phyloP scores from a whole-genome alignment of 2,797 vertebrate genomes.

The Chanos chanos region DNA sequence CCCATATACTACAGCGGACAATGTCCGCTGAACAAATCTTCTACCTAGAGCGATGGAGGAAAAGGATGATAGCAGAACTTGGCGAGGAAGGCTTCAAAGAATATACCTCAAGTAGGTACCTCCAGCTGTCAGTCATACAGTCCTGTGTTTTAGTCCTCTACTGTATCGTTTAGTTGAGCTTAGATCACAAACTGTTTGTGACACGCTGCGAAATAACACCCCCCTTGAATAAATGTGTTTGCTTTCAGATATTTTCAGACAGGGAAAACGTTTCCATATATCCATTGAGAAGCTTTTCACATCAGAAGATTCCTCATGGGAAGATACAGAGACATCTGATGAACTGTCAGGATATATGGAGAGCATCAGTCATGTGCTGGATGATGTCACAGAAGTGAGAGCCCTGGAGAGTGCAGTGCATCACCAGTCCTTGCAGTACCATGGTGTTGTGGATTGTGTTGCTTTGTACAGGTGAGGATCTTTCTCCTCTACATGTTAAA shows the following conservation, averaged over 20 bases:
- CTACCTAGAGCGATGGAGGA: slow-evolving; percentile 89
- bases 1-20: slow-evolving; percentile 85
- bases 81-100: slow-evolving; percentile 88
- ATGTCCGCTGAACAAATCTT: slow-evolving; percentile 81
- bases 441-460: slow-evolving; percentile 89
- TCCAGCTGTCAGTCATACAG: neutral
- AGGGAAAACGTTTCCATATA: slow-evolving; percentile 83
- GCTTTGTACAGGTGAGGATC: slow-evolving; percentile 82
- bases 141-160: neutral
- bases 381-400: slow-evolving; percentile 76
- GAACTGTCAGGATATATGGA: slow-evolving; percentile 76
- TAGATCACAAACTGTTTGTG: too few relatives aligned
- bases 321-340: slow-evolving; percentile 32
- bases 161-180: too few relatives aligned
- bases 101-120: slow-evolving; percentile 84
- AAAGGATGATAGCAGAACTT: slow-evolving; percentile 81
- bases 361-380: slow-evolving; percentile 80
- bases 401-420: slow-evolving; percentile 87
- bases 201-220: too few relatives aligned
- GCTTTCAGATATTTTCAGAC: slow-evolving; percentile 76
- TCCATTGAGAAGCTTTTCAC: slow-evolving; percentile 76
- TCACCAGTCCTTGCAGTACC: slow-evolving; percentile 79
- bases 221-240: neutral
- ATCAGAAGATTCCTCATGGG: slow-evolving; percentile 40
- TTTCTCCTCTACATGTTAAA: neutral